A percentile compares a stretch with the other conserved stretches of the same genome.
Evolutionary conservation across 2,797 vertebrate genomes (phyloP).

Genomic region (Gymnothorax javanicus): DNA sequence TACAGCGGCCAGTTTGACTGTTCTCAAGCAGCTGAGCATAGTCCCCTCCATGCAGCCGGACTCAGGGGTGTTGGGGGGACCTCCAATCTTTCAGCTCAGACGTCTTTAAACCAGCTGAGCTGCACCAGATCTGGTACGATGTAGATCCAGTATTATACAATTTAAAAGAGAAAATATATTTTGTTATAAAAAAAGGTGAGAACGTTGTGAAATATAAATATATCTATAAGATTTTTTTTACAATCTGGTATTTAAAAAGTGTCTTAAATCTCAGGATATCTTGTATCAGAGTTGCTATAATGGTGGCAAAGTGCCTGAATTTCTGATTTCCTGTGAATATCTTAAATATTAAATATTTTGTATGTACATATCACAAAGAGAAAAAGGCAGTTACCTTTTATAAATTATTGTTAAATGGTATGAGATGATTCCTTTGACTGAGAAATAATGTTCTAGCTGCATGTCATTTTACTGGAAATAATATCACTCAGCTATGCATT

Average conservation of each 20-base stretch:
- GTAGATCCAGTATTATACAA: slow-evolving; percentile 43
- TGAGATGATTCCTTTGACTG: slow-evolving; percentile 63
- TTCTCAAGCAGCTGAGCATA: slow-evolving; percentile 34
- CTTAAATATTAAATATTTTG: slow-evolving; percentile 76
- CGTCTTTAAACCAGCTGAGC: slow-evolving; percentile 31
- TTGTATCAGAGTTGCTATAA: slow-evolving; percentile 65
- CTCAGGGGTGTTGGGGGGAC: slow-evolving; percentile 40
- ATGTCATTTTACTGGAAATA: slow-evolving; percentile 28
- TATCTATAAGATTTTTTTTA: slow-evolving; percentile 83
- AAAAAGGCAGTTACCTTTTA: slow-evolving; percentile 68
- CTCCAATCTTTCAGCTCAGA: slow-evolving; percentile 54
- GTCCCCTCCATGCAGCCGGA: slow-evolving; percentile 38
- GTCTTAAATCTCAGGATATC: slow-evolving; percentile 83
- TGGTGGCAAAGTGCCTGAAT: slow-evolving; percentile 74
- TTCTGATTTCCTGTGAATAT: slow-evolving; percentile 80
- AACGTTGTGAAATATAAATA: slow-evolving; percentile 78
- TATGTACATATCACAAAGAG: slow-evolving; percentile 75
- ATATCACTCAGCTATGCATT: slow-evolving; percentile 33
- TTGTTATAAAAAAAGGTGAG: slow-evolving; percentile 73
- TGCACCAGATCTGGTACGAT: slow-evolving; percentile 29
- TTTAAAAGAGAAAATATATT: slow-evolving; percentile 74
- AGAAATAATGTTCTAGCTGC: slow-evolving; percentile 44
- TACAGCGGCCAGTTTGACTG: slow-evolving; percentile 46
- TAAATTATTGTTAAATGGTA: slow-evolving; percentile 77
- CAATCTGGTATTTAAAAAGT: slow-evolving; percentile 76